phyloP scores from a whole-genome alignment of 2,888 invertebrate genomes.

The Aquatica leii region DNA sequence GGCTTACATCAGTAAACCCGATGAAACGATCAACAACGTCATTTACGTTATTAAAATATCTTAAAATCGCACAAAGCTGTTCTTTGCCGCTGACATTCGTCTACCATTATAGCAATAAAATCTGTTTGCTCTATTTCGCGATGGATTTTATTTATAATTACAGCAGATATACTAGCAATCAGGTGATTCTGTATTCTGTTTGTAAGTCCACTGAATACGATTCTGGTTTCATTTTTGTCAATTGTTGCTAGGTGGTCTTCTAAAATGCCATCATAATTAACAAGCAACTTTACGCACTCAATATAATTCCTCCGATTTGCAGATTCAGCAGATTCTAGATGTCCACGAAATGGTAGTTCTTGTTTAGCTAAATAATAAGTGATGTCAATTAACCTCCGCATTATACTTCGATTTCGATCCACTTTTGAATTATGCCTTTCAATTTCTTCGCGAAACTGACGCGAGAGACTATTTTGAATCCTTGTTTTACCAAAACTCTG shows the following conservation, averaged over 20 bases:
- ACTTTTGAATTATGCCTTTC: background rate
- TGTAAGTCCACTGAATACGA: too few species aligned
- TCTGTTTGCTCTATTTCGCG: background rate
- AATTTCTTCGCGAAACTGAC: background rate
- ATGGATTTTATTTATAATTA: too few species aligned
- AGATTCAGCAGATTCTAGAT: background rate
- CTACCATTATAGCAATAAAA: background rate
- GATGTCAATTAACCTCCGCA: too few species aligned
- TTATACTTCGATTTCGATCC: background rate
- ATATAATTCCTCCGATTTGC: background rate
- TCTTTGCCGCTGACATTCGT: background rate
- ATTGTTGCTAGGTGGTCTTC: too few species aligned
- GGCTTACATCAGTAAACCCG: background rate
- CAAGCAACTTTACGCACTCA: background rate
- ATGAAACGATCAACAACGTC: background rate
- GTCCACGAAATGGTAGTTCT: background rate
- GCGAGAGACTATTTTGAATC: background rate
- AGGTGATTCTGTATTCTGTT: background rate
- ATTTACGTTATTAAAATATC: too few species aligned
- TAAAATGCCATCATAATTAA: too few species aligned
- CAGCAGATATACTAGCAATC: background rate
- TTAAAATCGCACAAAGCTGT: background rate
- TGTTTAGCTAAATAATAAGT: background rate
- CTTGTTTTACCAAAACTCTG: background rate
- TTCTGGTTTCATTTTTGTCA: too few species aligned